Conservation (phyloP, 2,113 vertebrate species). For the Empidonax traillii region DNA sequence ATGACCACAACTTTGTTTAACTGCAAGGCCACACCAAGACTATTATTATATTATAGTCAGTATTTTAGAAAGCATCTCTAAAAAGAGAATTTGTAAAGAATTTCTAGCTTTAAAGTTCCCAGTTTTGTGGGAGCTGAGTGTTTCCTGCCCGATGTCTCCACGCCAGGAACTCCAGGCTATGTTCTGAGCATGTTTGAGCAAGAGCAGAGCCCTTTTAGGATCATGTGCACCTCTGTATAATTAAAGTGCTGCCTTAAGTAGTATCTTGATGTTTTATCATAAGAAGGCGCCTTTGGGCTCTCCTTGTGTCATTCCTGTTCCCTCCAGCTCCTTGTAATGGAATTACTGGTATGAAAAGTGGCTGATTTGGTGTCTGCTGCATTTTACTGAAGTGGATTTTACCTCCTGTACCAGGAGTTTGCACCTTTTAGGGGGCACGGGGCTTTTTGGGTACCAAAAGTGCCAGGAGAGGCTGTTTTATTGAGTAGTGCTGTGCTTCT, state of each 20-base stretch:
- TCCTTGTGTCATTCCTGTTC: background rate
- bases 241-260: conserved; percentile 31
- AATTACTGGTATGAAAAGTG: conserved; percentile 8
- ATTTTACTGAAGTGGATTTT: background rate
- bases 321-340: background rate
- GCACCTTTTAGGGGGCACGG: background rate
- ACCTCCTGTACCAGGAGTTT: background rate
- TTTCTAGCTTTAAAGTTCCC: background rate
- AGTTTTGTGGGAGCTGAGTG: background rate
- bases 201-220: background rate
- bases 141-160: background rate
- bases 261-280: conserved; percentile 17
- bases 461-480: background rate
- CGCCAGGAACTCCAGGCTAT: conserved; percentile 16
- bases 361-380: background rate
- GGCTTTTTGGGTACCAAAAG: background rate
- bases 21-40: background rate
- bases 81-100: background rate
- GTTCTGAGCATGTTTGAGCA: conserved; percentile 30
- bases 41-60: background rate
- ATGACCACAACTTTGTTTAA: background rate
- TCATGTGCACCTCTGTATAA: background rate
- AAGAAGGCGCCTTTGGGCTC: background rate
- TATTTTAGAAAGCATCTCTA: background rate
- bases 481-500: background rate